Percentiles rank a stretch among this genome's conserved stretches.
phyloP scores from a whole-genome alignment of 2,888 invertebrate species.

The Julus scanicus region DNA sequence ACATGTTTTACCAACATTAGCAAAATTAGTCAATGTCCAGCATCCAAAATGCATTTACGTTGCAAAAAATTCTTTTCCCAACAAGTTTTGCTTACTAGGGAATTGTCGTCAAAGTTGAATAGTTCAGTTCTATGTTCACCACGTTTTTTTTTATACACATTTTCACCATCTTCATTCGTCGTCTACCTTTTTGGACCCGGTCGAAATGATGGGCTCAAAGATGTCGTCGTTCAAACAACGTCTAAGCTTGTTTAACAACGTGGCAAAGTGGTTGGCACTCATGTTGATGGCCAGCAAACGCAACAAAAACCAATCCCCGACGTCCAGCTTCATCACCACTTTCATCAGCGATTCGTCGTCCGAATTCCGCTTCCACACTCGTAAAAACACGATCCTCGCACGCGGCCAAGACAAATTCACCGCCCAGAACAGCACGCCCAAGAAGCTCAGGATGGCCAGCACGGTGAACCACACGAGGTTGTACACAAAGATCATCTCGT shows the following conservation, averaged over 20 bases:
- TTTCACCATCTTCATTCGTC: neutral
- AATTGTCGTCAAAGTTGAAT: too few relatives aligned
- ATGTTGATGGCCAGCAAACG: constrained; percentile 61
- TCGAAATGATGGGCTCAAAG: neutral
- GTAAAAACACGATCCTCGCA: constrained; percentile 53
- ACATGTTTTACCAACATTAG: too few relatives aligned
- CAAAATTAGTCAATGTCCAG: too few relatives aligned
- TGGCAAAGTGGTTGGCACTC: constrained; percentile 60
- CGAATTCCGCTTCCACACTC: constrained; percentile 55
- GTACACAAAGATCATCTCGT: constrained; percentile 61
- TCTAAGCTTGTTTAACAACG: neutral
- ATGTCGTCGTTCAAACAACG: neutral
- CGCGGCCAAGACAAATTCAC: constrained; percentile 58
- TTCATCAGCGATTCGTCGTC: constrained; percentile 54
- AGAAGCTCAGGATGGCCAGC: constrained; percentile 59
- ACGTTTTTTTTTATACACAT: too few relatives aligned
- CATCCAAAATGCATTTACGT: too few relatives aligned
- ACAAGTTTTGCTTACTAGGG: too few relatives aligned
- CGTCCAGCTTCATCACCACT: neutral
- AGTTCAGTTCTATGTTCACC: too few relatives aligned
- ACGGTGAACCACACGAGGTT: constrained; percentile 59
- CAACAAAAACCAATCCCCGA: constrained; percentile 58
- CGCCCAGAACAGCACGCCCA: constrained; percentile 59
- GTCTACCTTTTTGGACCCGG: neutral
- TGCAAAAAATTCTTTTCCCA: too few relatives aligned